Evolutionary conservation across 2,797 vertebrate genomes (phyloP), one percentile per base, ranked within the genome.

Genomic region (Pseudochromis fuscus): DNA sequence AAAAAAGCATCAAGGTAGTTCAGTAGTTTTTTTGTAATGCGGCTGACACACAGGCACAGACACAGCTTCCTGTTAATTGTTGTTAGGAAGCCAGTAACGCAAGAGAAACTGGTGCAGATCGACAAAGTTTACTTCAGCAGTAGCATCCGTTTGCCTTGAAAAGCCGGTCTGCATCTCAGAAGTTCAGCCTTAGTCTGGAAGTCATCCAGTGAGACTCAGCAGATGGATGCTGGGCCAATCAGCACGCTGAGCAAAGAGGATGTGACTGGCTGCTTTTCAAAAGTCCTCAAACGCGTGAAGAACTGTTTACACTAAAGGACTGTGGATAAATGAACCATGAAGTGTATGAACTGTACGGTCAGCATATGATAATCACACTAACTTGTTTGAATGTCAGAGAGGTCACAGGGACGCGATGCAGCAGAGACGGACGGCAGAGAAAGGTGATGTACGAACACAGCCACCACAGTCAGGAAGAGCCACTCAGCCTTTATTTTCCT

Each of bases 371-470:
- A 12, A n/a, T n/a, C 33, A 64, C 24, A 50, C 27, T 35, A 27
- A 33, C 52, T 45, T 72, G n/a, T 44, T 62, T 57, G 59, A 40
- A 51, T 1, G 19, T 48, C 2, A 8, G 18, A 19, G 21, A 45
- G 9, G 50, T 51, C 42, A 37, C 7, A n/a, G n/a, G n/a, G n/a
- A n/a, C n/a, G n/a, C n/a, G n/a, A n/a, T n/a, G n/a, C n/a, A n/a
- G n/a, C n/a, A n/a, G 16, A 52, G 45, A 44, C 25, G 33, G 13
- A 44, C 42, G 51, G 35, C 19, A 25, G 23, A 46, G 61, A 85
- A 81, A 69, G 24, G 18, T 60, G 51, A 76, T 70, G 80, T 64
- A 59, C 68, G 75, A 78, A 72, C 66, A 72, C 23, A 1, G 19
- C 9, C 37, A 65, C n/a, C 71, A 64, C 37, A 56, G 64, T 67